Base-by-base conservation (phyloP, 2,797 vertebrate species). In the Poeciliopsis gracilis region DNA sequence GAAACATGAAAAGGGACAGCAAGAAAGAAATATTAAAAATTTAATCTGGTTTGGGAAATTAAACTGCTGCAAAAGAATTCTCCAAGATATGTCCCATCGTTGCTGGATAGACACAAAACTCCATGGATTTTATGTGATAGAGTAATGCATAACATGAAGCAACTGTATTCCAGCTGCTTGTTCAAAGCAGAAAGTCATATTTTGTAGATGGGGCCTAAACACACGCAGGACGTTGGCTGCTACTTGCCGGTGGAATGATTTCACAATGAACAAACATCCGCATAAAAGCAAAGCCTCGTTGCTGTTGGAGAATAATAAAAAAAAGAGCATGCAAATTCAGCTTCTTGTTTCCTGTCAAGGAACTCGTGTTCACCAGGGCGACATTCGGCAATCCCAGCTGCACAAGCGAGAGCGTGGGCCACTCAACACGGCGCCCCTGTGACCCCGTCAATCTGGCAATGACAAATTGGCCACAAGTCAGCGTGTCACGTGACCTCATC, bases 401-500 rank as follows among this genome's bases (percentile, higher is more conserved):
- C 77, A 72, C 49, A 80, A 33, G 73, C 43, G 45, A 7, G 28
- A 49, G 38, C 10, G 2, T 1, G 2, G n/a, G 55, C 33, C 1
- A 77, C 78, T 77, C n/a, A 38, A 80, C 75, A 57, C 72, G 28
- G 36, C 4, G 75, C 61, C 72, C 70, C 72, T 18, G 73, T 72
- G 82, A 87, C 89, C 84, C 83, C 67, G 86, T 86, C 82, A 41
- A 88, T 77, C 82, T 71, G 46, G 78, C 43, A 73, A 78, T 84
- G 89, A 92, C 83, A 78, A 90, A 90, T 86, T 25, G 28, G 45
- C 79, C 78, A 38, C 81, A 43, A 78, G 79, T 76, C 66, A 49
- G n/a, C 49, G 10, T 77, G 80, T 87, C 91, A 88, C 25, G 6
- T 89, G 91, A 85, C 83, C 85, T 82, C 72, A 25, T 81, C 74